These are phyloP conservation scores for Eupithecia exiguata DNA, from an alignment of 2,888 invertebrate genomes.

Conservation along the genomic window DNA sequence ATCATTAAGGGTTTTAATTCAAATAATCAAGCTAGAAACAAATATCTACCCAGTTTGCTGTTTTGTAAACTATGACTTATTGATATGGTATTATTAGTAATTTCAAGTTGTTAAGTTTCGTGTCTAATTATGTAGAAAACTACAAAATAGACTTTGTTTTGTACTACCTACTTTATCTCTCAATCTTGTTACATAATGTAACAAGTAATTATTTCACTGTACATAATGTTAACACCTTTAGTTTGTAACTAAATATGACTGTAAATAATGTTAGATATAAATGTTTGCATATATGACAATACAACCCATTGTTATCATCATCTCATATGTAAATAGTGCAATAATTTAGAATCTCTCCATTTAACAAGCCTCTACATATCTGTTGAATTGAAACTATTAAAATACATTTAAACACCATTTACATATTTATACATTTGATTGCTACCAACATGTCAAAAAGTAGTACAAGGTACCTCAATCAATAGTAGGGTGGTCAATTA, in stretches of 20 bases:
- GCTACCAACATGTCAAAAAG: background rate
- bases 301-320: background rate
- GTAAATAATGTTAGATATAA: background rate
- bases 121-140: background rate
- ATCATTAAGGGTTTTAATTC: background rate
- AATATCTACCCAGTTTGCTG: background rate
- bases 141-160: background rate
- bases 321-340: background rate
- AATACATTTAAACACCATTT: too few species aligned
- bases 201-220: conserved; percentile 5
- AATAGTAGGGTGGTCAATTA: background rate
- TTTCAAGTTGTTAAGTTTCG: background rate
- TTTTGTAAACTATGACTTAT: background rate
- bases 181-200: background rate
- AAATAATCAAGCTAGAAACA: background rate
- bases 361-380: background rate
- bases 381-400: too few species aligned
- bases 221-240: background rate
- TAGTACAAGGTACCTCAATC: background rate
- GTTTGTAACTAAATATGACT: background rate
- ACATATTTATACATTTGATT: background rate
- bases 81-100: conserved; percentile 2
- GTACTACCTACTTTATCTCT: background rate
- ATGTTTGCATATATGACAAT: background rate
- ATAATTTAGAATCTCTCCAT: background rate